Evolutionary conservation across 2,888 invertebrate species (phyloP).

Genomic region (Lasioglossum villosulum): DNA sequence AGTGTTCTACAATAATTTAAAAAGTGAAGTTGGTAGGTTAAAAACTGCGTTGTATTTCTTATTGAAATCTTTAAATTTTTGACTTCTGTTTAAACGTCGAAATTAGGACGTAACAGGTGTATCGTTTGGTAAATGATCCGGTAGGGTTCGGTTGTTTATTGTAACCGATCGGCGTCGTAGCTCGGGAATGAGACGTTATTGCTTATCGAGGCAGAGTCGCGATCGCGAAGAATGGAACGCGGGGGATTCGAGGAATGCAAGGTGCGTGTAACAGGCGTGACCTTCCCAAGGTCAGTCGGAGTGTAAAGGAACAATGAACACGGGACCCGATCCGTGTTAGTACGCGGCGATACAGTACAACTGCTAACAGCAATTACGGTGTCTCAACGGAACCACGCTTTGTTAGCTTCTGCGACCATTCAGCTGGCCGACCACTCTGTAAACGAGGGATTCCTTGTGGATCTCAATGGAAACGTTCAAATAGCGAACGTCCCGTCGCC

Average conservation of each 20-base stretch:
- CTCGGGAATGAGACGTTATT: slow-evolving; percentile 38
- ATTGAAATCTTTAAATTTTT: too few species aligned
- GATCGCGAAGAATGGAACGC: slow-evolving; percentile 58
- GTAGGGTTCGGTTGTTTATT: background rate
- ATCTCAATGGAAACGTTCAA: background rate
- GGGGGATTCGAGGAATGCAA: slow-evolving; percentile 64
- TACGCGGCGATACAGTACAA: slow-evolving; percentile 43
- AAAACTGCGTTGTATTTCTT: too few species aligned
- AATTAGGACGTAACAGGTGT: too few species aligned
- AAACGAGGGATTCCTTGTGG: background rate
- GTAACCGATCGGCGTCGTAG: background rate
- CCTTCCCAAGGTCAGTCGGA: slow-evolving; percentile 80
- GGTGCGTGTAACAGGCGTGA: slow-evolving; percentile 76
- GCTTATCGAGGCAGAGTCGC: slow-evolving; percentile 43
- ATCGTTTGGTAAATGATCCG: background rate
- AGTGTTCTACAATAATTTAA: too few species aligned
- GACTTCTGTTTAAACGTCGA: too few species aligned
- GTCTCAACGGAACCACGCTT: slow-evolving; percentile 18
- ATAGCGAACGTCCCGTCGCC: too few species aligned
- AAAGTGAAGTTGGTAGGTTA: too few species aligned
- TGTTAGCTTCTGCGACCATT: slow-evolving; percentile 8
- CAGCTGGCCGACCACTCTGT: background rate
- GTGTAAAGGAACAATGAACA: slow-evolving; percentile 77
- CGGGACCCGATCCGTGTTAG: slow-evolving; percentile 64
- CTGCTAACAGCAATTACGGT: slow-evolving; percentile 47